Conservation (phyloP, 2,797 vertebrate species). For the Chaetophractus vellerosus region DNA sequence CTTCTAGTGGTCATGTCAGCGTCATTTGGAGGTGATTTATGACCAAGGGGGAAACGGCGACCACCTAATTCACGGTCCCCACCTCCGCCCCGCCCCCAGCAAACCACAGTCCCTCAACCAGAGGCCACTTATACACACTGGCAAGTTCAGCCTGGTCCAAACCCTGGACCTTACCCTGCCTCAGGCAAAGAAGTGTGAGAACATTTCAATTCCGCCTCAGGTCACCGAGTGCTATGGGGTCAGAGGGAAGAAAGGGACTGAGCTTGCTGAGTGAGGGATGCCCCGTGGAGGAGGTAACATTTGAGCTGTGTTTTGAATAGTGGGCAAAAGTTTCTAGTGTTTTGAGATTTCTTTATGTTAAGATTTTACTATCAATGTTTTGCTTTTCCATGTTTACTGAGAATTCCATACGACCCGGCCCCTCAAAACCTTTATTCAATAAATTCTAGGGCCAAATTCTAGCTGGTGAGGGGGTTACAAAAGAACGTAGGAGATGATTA, state of each 20-base stretch:
- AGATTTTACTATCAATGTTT: background rate
- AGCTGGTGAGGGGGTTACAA: background rate
- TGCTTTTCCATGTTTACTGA: background rate
- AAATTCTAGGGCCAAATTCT: background rate
- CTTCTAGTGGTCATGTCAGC: background rate
- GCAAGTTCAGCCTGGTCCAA: background rate
- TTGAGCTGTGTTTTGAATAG: background rate
- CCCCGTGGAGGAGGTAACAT: background rate
- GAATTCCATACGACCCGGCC: background rate
- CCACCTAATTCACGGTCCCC: background rate
- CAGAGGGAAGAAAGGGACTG: background rate
- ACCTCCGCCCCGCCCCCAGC: background rate
- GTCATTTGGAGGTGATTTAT: background rate
- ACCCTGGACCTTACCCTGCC: background rate
- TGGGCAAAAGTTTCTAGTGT: background rate
- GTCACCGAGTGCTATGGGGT: background rate
- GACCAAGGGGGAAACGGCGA: background rate
- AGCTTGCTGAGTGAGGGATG: background rate
- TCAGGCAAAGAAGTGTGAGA: background rate
- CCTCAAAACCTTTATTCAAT: background rate
- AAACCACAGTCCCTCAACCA: background rate
- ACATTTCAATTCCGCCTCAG: background rate
- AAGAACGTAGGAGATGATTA: background rate
- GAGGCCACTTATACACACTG: background rate
- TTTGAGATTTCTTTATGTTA: background rate